A percentile compares a stretch with the other conserved stretches of the same genome.
Conservation (phyloP, 2,797 vertebrate species). For the Cuniculus paca region DNA sequence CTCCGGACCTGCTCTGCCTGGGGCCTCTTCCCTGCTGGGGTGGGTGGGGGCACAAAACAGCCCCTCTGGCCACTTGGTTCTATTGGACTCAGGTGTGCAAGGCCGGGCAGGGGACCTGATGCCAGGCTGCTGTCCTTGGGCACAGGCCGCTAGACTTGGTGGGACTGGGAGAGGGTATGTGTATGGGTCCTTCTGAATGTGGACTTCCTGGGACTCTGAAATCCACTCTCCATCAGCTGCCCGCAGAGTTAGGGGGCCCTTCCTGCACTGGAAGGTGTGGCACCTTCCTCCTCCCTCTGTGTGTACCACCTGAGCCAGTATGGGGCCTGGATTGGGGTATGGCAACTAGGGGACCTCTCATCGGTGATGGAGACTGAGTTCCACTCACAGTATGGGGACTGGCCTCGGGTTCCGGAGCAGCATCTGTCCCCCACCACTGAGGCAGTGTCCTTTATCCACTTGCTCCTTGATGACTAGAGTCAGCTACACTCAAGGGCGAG, state of each 20-base stretch:
- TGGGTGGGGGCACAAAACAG: no score
- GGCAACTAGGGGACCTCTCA: background rate
- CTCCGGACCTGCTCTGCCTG: rapidly evolving
- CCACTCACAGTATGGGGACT: background rate
- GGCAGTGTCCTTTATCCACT: background rate
- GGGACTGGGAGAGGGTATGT: background rate
- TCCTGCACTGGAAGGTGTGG: no score
- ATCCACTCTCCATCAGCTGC: background rate
- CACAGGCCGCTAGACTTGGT: background rate
- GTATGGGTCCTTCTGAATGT: background rate
- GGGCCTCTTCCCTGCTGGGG: background rate
- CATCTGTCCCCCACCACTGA: background rate
- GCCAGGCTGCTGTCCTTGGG: background rate
- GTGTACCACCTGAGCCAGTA: rapidly evolving
- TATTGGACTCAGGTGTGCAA: background rate
- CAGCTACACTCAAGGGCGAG: rapidly evolving
- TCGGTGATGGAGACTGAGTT: background rate
- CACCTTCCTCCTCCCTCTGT: rapidly evolving
- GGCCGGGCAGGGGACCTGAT: background rate
- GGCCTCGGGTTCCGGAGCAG: background rate
- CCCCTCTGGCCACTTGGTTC: background rate
- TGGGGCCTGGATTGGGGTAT: background rate
- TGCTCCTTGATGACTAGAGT: background rate
- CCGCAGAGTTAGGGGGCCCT: background rate
- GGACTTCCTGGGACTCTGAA: background rate